Evolutionary conservation across 2,113 vertebrate genomes (phyloP).

Genomic region (Charina bottae): DNA sequence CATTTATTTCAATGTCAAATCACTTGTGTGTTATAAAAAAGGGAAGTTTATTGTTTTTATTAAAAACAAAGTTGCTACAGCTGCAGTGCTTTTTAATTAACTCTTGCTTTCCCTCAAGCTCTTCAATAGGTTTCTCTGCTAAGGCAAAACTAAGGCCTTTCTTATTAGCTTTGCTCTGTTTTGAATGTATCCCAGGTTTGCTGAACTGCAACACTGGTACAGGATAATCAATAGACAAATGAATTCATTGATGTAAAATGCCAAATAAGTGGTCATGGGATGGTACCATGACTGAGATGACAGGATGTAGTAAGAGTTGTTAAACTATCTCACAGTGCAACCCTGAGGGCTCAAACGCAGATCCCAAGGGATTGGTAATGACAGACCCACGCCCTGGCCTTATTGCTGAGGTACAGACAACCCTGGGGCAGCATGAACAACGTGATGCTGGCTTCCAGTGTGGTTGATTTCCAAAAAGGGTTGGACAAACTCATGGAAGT

Average conservation of each 20-base stretch:
- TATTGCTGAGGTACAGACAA: too few species aligned
- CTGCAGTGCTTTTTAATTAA: constrained; percentile 64
- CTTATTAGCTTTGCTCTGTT: background rate
- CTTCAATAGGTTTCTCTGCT: background rate
- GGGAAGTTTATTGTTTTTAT: constrained; percentile 74
- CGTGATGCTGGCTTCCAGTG: background rate
- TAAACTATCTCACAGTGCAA: background rate
- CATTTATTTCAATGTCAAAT: constrained; percentile 81
- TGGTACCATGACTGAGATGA: background rate
- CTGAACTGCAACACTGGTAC: background rate
- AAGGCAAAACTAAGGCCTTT: constrained; percentile 15
- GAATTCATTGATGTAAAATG: background rate
- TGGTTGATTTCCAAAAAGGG: background rate
- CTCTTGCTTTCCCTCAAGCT: constrained; percentile 47
- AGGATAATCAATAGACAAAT: background rate
- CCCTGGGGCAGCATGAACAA: background rate
- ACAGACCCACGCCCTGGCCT: too few species aligned
- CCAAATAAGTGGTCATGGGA: background rate
- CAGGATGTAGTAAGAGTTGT: background rate
- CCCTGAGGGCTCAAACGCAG: background rate
- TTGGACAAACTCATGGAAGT: background rate
- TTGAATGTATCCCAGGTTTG: background rate
- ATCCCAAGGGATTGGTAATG: background rate
- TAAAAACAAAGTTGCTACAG: constrained; percentile 67
- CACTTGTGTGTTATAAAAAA: constrained; percentile 81